These are phyloP conservation scores for Drosophila sucinea DNA, from an alignment of 1,140 invertebrate species.

Conservation along the genomic window DNA sequence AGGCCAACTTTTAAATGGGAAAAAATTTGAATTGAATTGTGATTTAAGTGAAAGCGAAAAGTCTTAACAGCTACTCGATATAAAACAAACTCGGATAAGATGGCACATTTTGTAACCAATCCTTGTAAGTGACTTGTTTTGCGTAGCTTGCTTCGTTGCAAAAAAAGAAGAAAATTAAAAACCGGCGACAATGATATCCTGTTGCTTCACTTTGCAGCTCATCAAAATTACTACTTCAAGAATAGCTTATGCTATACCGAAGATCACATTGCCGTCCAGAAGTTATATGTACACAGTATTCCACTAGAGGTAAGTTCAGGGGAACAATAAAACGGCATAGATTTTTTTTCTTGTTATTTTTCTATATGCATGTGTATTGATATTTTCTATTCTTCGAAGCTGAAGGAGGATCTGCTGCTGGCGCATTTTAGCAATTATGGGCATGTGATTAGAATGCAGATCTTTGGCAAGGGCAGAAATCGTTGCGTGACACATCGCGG, in stretches of 20 bases:
- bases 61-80: background rate
- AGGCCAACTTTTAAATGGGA: no score
- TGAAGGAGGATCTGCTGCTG: background rate
- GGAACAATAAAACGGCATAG: no score
- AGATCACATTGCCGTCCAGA: constrained; percentile 57
- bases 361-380: background rate
- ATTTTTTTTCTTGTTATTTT: background rate
- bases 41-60: no score
- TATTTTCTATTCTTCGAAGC: constrained; percentile 10
- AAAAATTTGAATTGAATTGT: no score
- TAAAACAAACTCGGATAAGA: background rate
- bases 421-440: constrained; percentile 50
- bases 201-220: constrained; percentile 16
- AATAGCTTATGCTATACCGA: constrained; percentile 61
- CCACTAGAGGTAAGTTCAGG: constrained; percentile 33
- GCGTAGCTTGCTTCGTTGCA: background rate
- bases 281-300: constrained; percentile 48
- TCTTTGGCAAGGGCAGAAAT: constrained; percentile 2
- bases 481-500: background rate
- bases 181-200: background rate
- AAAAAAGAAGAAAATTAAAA: background rate
- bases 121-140: constrained; percentile 18
- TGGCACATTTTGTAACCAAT: constrained; percentile 17
- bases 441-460: constrained; percentile 25
- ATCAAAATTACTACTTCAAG: constrained; percentile 45